Base-by-base conservation (phyloP, 2,797 vertebrate species). In the Nasua narica region DNA sequence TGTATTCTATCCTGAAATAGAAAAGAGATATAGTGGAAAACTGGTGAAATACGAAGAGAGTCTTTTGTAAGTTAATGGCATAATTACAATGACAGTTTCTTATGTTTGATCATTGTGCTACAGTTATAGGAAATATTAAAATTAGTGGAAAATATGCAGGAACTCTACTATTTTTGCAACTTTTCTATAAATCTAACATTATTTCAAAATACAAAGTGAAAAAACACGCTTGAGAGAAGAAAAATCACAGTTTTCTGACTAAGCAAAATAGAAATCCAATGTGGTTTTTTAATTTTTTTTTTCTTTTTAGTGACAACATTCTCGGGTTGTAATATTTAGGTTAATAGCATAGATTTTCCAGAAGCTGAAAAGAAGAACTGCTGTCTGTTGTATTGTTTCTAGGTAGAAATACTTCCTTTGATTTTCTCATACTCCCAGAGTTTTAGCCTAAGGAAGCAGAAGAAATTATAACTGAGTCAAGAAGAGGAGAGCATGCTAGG, bases 201-300 rank as follows among this genome's bases (percentile, higher is more conserved):
- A 93, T 60, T 94, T n/a, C 32, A 94, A 86, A 96, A 72, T 93
- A 83, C 90, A 60, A 94, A 52, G 6, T 35, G 6, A 89, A 87
- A 56, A 40, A 54, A 21, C 29, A n/a, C 70, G 3, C 35, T 67
- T 56, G 5, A 19, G 0, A 58, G 70, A 67, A 91, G 56, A 89
- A 91, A 92, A 77, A 67, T 13, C 29, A 40, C 14, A 58, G 37
- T n/a, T 96, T 94, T 91, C 19, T 87, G 7, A 21, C 56, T 74
- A 84, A 85, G 40, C 46, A 48, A 93, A 90, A 21, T 16, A 83
- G 78, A 78, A 50, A 87, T 0, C 4, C 40, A 82, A 15, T 23
- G 1, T 50, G 29, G n/a, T 23, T 40, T 72, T 25, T 72, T 46
- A 4, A 4, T 70, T 23, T 23, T 70, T 72, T 48, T 32, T 23